Evolutionary conservation across 2,888 invertebrate species (phyloP).

Genomic region (Thysanoteuthis rhombus): DNA sequence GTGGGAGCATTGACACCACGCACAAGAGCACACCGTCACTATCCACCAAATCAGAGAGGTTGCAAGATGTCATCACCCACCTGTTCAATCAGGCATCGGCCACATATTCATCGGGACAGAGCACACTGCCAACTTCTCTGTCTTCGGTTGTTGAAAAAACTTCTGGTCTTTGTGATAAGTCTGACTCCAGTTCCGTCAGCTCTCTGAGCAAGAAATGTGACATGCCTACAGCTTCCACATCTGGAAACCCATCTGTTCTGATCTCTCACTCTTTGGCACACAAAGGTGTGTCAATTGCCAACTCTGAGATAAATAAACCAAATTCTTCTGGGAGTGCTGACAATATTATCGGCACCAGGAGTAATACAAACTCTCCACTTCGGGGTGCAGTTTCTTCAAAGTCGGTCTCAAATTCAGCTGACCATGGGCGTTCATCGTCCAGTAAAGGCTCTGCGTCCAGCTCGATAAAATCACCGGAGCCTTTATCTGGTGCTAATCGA

Average conservation of each 20-base stretch:
- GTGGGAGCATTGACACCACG: neutral
- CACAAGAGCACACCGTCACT: constrained; percentile 30
- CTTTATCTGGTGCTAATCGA: constrained; percentile 21
- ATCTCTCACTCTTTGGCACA: constrained; percentile 22
- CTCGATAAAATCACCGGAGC: constrained; percentile 19
- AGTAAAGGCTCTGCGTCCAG: constrained; percentile 27
- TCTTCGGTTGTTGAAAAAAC: neutral
- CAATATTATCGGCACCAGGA: neutral
- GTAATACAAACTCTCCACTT: neutral
- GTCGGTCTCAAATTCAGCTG: neutral
- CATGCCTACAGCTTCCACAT: neutral
- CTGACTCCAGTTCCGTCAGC: neutral
- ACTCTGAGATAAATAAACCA: constrained; percentile 18
- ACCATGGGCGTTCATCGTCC: constrained; percentile 15
- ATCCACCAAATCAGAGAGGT: constrained; percentile 35
- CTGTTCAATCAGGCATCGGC: constrained; percentile 38
- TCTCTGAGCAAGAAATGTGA: constrained; percentile 21
- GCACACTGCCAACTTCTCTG: neutral
- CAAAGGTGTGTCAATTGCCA: neutral
- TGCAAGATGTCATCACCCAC: constrained; percentile 53
- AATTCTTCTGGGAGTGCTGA: constrained; percentile 15
- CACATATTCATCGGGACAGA: constrained; percentile 19
- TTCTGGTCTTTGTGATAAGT: constrained; percentile 13
- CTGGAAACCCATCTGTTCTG: constrained; percentile 16
- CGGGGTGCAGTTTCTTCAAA: constrained; percentile 31